A percentile compares a stretch with the other conserved stretches of the same genome.
Conservation (phyloP, 2,888 invertebrate species). For the Drosophila trichaetosa region DNA sequence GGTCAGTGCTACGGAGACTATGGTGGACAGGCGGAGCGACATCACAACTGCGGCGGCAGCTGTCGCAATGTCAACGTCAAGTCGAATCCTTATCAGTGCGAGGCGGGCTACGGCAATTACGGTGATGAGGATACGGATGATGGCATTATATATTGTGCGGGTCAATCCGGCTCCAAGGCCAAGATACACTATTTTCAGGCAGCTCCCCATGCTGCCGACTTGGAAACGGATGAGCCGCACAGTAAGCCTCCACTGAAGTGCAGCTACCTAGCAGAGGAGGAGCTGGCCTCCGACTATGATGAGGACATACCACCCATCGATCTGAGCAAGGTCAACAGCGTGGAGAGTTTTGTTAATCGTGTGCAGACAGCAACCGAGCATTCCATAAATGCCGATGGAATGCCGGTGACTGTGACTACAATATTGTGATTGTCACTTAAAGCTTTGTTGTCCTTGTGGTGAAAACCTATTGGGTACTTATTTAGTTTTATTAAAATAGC, state of each 20-base stretch:
- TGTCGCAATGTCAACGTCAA: slow-evolving; percentile 82
- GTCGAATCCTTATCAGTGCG: slow-evolving; percentile 83
- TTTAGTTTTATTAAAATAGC: slow-evolving; percentile 8
- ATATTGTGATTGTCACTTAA: slow-evolving; percentile 83
- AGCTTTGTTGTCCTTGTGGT: slow-evolving; percentile 14
- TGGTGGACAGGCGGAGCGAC: slow-evolving; percentile 81
- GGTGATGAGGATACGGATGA: slow-evolving; percentile 81
- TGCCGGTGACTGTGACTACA: slow-evolving; percentile 83
- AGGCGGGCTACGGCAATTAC: slow-evolving; percentile 82
- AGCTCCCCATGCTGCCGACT: slow-evolving; percentile 48
- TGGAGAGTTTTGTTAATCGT: slow-evolving; percentile 77
- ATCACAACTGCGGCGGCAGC: slow-evolving; percentile 82
- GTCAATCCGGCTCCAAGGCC: slow-evolving; percentile 61
- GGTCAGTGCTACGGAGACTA: slow-evolving; percentile 83
- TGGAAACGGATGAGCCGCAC: slow-evolving; percentile 46
- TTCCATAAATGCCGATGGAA: slow-evolving; percentile 82
- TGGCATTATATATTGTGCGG: slow-evolving; percentile 81
- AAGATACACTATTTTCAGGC: slow-evolving; percentile 72
- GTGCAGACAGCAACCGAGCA: slow-evolving; percentile 79
- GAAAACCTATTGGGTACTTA: neutral
- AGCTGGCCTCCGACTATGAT: slow-evolving; percentile 77
- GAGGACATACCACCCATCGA: slow-evolving; percentile 81
- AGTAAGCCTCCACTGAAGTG: slow-evolving; percentile 46
- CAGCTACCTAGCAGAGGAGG: slow-evolving; percentile 73
- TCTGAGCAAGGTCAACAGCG: slow-evolving; percentile 77